Conservation (phyloP, 2,888 invertebrate genomes). For the Priocnemis perturbator region DNA sequence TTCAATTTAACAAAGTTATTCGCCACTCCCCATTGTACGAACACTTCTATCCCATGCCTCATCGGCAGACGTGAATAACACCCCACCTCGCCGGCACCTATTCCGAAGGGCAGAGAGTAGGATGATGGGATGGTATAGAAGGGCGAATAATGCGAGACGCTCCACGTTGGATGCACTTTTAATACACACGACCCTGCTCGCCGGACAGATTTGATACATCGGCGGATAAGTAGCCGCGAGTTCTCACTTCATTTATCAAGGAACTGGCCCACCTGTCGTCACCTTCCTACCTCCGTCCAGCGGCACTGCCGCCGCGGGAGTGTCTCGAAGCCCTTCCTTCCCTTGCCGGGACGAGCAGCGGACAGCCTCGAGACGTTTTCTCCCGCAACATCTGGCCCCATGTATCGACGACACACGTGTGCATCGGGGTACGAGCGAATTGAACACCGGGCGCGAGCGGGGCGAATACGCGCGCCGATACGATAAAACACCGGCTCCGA, state of each 20-base stretch:
- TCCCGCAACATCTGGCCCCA: constrained; percentile 24
- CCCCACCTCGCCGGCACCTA: too few relatives aligned
- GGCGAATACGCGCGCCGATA: not conserved
- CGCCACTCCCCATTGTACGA: too few relatives aligned
- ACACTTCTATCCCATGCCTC: too few relatives aligned
- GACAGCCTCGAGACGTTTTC: constrained; percentile 14
- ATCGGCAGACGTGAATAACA: too few relatives aligned
- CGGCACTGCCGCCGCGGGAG: too few relatives aligned
- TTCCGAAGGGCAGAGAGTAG: too few relatives aligned
- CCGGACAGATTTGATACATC: constrained; percentile 65
- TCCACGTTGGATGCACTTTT: constrained; percentile 39
- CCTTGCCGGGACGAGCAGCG: constrained; percentile 28
- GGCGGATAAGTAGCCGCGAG: constrained; percentile 64
- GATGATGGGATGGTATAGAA: too few relatives aligned
- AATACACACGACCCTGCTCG: constrained; percentile 43
- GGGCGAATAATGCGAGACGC: too few relatives aligned
- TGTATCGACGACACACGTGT: constrained; percentile 5
- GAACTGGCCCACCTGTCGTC: constrained; percentile 61
- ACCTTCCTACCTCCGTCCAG: constrained; percentile 45
- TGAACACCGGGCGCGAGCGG: not conserved
- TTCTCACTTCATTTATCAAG: constrained; percentile 67
- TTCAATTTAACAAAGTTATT: too few relatives aligned
- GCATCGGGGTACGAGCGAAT: constrained; percentile 4
- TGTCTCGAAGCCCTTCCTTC: constrained; percentile 23
- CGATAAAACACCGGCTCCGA: constrained; percentile 40